Percentiles rank a stretch among this genome's conserved stretches.
Conservation (phyloP, 1,140 invertebrate genomes). For the Solen grandis region DNA sequence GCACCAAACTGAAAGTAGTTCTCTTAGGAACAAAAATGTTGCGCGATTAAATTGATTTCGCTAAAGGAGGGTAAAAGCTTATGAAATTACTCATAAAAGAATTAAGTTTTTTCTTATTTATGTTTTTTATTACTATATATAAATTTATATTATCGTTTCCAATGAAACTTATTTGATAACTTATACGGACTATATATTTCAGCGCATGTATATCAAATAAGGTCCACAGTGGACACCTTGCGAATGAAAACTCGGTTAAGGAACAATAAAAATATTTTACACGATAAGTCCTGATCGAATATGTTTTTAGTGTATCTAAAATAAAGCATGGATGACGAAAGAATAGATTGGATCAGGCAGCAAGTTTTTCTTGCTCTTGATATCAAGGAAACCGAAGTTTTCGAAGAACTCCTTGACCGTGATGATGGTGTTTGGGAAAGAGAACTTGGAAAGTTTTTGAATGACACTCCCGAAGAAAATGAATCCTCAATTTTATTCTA, state of each 20-base stretch:
- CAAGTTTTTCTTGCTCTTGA: conserved; percentile 76
- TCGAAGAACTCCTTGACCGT: conserved; percentile 80
- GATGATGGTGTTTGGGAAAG: conserved; percentile 79
- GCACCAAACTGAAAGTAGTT: too few species aligned
- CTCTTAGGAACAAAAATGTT: too few species aligned
- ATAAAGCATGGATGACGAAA: conserved; percentile 79
- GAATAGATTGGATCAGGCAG: conserved; percentile 80
- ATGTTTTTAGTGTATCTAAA: neutral
- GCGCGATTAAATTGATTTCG: too few species aligned
- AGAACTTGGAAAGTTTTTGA: conserved; percentile 78
- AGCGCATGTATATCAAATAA: neutral
- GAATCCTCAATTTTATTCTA: conserved; percentile 79
- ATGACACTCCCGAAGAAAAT: conserved; percentile 80
- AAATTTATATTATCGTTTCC: too few species aligned
- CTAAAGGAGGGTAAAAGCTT: too few species aligned
- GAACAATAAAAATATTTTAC: neutral
- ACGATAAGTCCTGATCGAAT: neutral
- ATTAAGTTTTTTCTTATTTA: too few species aligned
- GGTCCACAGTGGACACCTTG: neutral
- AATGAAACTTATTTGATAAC: too few species aligned
- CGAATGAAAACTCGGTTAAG: neutral
- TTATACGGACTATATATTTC: too few species aligned
- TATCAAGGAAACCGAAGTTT: conserved; percentile 76
- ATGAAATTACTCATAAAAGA: too few species aligned
- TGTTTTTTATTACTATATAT: too few species aligned